phyloP scores from a whole-genome alignment of 2,888 invertebrate species.

The Habrosyne pyritoides region DNA sequence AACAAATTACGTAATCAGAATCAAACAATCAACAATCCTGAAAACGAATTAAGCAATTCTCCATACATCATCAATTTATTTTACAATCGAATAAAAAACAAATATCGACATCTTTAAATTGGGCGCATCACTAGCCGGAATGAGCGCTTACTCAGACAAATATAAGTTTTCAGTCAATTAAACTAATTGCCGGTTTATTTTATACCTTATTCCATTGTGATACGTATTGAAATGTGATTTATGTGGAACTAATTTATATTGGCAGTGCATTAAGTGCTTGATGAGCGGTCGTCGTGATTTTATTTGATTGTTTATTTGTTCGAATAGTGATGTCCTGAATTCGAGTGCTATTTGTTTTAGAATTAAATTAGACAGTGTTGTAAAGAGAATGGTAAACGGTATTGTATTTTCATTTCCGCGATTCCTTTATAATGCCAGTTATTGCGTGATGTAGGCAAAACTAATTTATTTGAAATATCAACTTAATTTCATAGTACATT shows the following conservation, averaged over 20 bases:
- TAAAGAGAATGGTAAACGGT: neutral
- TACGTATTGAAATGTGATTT: slow-evolving; percentile 23
- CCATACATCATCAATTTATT: neutral
- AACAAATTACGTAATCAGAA: neutral
- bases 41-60: slow-evolving; percentile 9
- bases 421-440: neutral
- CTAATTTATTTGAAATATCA: neutral
- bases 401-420: neutral
- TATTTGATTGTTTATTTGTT: slow-evolving; percentile 76
- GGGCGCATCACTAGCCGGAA: slow-evolving; percentile 13
- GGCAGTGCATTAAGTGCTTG: slow-evolving; percentile 58
- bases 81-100: neutral
- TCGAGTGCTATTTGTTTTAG: neutral
- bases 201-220: slow-evolving; percentile 24
- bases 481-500: no score
- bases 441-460: neutral
- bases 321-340: slow-evolving; percentile 49
- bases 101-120: slow-evolving; percentile 6
- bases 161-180: slow-evolving; percentile 17
- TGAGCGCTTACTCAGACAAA: slow-evolving; percentile 24
- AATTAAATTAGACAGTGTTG: neutral
- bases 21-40: neutral
- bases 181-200: slow-evolving; percentile 17
- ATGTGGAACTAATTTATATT: slow-evolving; percentile 17
- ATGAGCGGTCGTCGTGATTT: slow-evolving; percentile 70